Conservation (phyloP, 2,113 vertebrate genomes). For the Nestor notabilis region DNA sequence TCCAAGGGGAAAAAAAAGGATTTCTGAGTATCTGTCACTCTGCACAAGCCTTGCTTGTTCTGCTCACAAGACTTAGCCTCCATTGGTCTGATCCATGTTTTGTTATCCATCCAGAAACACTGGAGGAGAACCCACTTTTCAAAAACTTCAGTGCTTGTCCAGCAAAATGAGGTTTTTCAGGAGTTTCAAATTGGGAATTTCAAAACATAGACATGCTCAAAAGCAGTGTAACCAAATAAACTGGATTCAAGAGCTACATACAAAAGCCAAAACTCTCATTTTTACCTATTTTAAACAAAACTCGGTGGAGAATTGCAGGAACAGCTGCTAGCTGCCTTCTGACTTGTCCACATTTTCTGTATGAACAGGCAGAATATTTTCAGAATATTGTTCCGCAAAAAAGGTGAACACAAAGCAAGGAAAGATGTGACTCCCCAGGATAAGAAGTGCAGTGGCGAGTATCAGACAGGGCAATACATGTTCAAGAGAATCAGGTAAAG, state of each 20-base stretch:
- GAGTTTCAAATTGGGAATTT: background rate
- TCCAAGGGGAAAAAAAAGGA: background rate
- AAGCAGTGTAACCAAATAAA: background rate
- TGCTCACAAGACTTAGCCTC: background rate
- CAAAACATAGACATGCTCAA: background rate
- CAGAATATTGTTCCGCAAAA: background rate
- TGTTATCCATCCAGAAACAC: rapidly evolving
- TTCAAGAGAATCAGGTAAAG: rapidly evolving
- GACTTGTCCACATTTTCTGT: background rate
- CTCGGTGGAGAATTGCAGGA: background rate
- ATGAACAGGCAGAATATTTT: background rate
- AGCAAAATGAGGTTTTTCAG: background rate
- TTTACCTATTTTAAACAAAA: background rate
- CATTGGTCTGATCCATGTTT: rapidly evolving
- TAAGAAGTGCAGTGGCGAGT: background rate
- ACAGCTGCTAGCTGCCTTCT: background rate
- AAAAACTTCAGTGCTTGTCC: background rate
- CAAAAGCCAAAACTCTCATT: background rate
- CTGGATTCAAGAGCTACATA: background rate
- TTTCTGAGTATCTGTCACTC: background rate
- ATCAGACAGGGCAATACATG: rapidly evolving
- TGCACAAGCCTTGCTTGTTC: background rate
- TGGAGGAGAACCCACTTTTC: rapidly evolving
- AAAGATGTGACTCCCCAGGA: background rate
- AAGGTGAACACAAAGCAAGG: rapidly evolving